These are phyloP conservation scores for Channa maculata DNA, from an alignment of 2,113 vertebrate species.

Conservation along the genomic window DNA sequence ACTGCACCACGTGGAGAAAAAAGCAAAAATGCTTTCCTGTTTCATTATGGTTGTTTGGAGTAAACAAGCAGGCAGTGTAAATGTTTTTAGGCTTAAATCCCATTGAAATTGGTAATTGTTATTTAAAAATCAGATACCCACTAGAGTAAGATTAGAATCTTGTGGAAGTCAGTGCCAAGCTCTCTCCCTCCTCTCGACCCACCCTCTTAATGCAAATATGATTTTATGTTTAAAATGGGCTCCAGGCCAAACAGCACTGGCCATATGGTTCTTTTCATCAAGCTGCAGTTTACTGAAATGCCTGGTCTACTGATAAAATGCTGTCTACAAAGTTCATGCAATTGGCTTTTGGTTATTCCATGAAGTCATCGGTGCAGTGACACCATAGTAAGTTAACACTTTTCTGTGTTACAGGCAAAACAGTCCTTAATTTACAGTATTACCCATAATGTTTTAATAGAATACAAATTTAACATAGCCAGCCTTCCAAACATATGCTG, in stretches of 20 bases:
- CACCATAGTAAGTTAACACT: neutral
- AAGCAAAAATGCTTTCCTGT: neutral
- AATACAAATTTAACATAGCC: neutral
- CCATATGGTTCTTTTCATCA: conserved; percentile 35
- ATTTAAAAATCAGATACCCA: neutral
- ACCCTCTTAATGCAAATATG: neutral
- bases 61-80: neutral
- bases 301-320: neutral
- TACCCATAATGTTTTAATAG: neutral
- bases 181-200: neutral
- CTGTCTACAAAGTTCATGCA: conserved; percentile 9
- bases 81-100: neutral
- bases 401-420: no score
- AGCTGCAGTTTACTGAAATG: conserved; percentile 6
- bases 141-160: neutral
- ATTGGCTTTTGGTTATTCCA: conserved; percentile 16
- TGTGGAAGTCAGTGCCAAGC: neutral
- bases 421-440: no score
- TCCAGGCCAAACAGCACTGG: conserved; percentile 4
- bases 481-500: neutral
- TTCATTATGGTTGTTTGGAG: neutral
- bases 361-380: conserved; percentile 10
- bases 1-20: neutral
- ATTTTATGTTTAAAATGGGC: conserved; percentile 23
- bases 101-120: neutral